These are phyloP conservation scores for Clupea harengus DNA, from an alignment of 2,113 vertebrate genomes.

Conservation along the genomic window DNA sequence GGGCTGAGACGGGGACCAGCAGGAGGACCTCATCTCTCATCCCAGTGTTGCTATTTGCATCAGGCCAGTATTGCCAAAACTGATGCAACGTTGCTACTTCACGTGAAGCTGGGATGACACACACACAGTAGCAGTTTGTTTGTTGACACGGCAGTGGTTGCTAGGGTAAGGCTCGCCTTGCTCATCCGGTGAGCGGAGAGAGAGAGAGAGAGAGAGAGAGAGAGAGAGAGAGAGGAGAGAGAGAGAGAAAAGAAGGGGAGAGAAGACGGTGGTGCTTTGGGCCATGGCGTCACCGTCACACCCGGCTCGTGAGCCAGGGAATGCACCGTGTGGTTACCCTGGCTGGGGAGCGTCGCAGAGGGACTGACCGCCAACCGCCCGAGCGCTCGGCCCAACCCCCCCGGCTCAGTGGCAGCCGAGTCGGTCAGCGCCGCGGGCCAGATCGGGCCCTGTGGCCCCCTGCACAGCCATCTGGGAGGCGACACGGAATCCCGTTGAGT, in stretches of 20 bases:
- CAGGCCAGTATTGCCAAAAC: neutral
- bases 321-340: neutral
- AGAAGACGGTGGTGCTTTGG: neutral
- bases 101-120: neutral
- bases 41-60: no score
- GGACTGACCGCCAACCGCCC: neutral
- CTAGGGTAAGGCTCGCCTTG: neutral
- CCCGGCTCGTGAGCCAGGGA: neutral
- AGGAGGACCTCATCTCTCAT: no score
- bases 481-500: constrained; percentile 42
- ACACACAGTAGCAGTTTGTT: neutral
- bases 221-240: neutral
- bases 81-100: neutral
- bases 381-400: neutral
- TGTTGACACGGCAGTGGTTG: neutral
- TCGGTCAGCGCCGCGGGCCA: neutral
- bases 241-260: no score
- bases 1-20: no score
- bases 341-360: neutral
- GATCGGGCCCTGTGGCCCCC: constrained; percentile 7
- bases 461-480: constrained; percentile 21
- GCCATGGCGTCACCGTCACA: neutral
- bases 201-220: neutral
- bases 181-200: neutral
- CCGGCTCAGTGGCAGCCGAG: no score